Conservation (phyloP, 2,797 vertebrate genomes). For the Peromyscus nudipes region DNA sequence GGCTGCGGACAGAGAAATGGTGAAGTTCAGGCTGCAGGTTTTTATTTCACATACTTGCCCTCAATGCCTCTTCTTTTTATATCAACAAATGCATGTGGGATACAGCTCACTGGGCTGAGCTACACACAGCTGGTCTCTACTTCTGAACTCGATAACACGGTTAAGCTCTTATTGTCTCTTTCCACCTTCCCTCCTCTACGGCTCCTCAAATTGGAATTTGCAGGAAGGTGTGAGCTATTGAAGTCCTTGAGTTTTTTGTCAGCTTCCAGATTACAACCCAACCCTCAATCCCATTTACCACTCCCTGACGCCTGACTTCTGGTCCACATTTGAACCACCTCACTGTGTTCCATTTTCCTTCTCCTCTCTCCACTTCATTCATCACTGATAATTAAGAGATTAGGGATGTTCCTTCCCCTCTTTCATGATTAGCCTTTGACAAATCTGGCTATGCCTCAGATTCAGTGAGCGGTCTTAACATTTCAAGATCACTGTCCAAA, state of each 20-base stretch:
- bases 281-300: not conserved
- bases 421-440: not conserved
- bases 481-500: too few species aligned
- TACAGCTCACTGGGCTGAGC: constrained; percentile 6
- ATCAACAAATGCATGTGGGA: constrained; percentile 52
- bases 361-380: not conserved
- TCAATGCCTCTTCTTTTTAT: constrained; percentile 63
- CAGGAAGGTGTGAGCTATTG: not conserved
- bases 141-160: constrained; percentile 49
- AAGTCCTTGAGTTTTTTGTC: constrained; percentile 27
- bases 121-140: constrained; percentile 31
- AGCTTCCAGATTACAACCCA: not conserved
- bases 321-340: not conserved
- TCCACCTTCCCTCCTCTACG: constrained; percentile 32
- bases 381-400: not conserved
- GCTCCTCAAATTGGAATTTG: constrained; percentile 16
- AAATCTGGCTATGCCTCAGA: not conserved
- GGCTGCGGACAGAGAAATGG: constrained; percentile 33
- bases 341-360: not conserved
- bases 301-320: not conserved
- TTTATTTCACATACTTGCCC: constrained; percentile 69
- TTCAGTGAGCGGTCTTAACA: not conserved
- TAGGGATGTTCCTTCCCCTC: not conserved
- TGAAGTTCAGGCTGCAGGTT: constrained; percentile 56
- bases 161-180: constrained; percentile 37